Base-by-base conservation (phyloP, 2,888 invertebrate genomes). In the Diaperis boleti region DNA sequence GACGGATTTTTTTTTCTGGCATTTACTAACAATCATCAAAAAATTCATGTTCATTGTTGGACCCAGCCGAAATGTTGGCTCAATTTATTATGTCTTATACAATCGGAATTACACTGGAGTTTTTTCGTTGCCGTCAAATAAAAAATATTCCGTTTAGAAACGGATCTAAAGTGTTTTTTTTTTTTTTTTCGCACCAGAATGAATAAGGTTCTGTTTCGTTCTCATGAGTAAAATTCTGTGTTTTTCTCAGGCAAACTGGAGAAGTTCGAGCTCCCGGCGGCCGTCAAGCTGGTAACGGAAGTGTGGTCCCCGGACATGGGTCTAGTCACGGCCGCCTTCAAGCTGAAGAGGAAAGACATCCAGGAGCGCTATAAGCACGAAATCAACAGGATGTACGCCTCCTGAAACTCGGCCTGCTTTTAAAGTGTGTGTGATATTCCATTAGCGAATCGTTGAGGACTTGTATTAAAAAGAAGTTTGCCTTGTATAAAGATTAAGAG, bases 231-330 rank as follows among this genome's bases (percentile, higher is more conserved):
- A n/a, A n/a, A n/a, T n/a, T n/a, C n/a, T n/a, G n/a, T n/a, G n/a
- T n/a, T 2, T 26, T 26, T 26, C 26, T 26, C 81, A 96, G 96
- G 92, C 74, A 93, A 95, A 74, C 84, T 98, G 74, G 93, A 94
- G 80, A 92, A 90, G 79, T 95, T 92, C 81, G 98, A 98, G 83
- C 90, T 98, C 64, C 98, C 98, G 1, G 89, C 91, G 29, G 94
- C 92, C 1, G 88, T 97, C 56, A 92, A 92, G 79, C 84, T 98
- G 59, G 93, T 94, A 79, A 87, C 90, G 50, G 98, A 98, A 76
- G 91, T 93, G 64, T 99, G 98, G 98, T 95, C 96, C 0, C 98
- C 98, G 0, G 98, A 98, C 79, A 94, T 92, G 88, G 98, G 97
- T 59, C 88, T 98, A 44, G 96, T 98, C 6, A 99, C 98, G 22